Evolutionary conservation across 1,140 invertebrate species (phyloP), one percentile per base, ranked within the genome.

Genomic region (Cotesia glomerata): DNA sequence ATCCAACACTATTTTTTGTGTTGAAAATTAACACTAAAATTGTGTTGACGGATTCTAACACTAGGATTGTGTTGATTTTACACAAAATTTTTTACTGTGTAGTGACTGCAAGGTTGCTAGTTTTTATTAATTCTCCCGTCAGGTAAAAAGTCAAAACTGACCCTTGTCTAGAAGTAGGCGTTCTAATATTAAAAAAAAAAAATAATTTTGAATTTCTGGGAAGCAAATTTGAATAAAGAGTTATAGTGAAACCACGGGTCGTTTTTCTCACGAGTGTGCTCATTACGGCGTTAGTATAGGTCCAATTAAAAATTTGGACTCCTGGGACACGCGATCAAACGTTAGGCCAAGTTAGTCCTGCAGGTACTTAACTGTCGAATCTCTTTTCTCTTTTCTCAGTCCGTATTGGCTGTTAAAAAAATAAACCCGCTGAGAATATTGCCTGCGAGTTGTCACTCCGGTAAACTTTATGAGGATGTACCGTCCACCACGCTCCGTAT

Each of bases 251-350:
- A 69, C 66, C 71, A 45, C 58, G 3, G 34, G 35, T 69, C 67
- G 56, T 69, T 59, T 26, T 58, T 69, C 65, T 69, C 49, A 16
- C 59, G 64, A 66, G 71, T 76, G 67, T 74, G 68, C 79, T 77
- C 80, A 81, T 82, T 81, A 80, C 79, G 78, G 62, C 26, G 26
- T 26, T 26, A 81, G 77, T 69, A 66, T n/a, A 61, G 45, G 75
- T 68, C 75, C 80, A 78, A 82, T 82, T 82, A 82, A 81, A 80
- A 71, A 9, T 75, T 78, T 74, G 74, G 72, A 71, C 75, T 72
- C 72, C 75, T 66, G 69, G 72, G 70, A 73, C 71, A 73, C 75
- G 75, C 72, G 71, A 69, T 71, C 61, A 56, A 52, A n/a, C 68
- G 14, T 51, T 54, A 13, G 61, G 32, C 36, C 11, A 69, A 39